Evolutionary conservation across 1,140 invertebrate genomes (phyloP).

Genomic region (Heliconius congener): DNA sequence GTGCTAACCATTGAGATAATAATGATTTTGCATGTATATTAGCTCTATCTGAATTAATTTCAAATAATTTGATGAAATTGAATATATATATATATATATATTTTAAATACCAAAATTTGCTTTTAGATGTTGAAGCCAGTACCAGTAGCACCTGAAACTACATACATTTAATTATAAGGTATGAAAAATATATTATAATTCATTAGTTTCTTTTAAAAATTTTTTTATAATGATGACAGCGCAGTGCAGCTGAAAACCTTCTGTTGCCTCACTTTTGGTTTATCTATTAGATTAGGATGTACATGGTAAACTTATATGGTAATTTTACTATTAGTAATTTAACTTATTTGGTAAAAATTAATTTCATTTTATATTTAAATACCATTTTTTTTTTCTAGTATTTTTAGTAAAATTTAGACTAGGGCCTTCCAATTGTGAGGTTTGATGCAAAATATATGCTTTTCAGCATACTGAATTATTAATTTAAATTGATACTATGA

Average conservation of each 20-base stretch:
- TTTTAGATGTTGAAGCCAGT: constrained; percentile 26
- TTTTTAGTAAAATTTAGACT: constrained; percentile 43
- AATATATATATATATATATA: neutral
- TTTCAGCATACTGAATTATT: constrained; percentile 44
- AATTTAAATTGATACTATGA: constrained; percentile 19
- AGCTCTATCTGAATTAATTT: constrained; percentile 70
- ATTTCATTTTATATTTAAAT: neutral
- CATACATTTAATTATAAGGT: neutral
- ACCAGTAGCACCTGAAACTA: neutral
- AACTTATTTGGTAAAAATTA: neutral
- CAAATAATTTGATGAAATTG: constrained; percentile 2
- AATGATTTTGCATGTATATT: constrained; percentile 79
- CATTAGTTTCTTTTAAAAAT: no score
- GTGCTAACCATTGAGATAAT: constrained; percentile 75
- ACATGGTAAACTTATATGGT: neutral
- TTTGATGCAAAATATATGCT: constrained; percentile 59
- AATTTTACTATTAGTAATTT: neutral
- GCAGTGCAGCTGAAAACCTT: constrained; percentile 76
- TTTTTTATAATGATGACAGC: constrained; percentile 62
- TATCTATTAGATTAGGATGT: constrained; percentile 52
- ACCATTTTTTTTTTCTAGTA: neutral
- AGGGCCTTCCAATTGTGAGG: constrained; percentile 66
- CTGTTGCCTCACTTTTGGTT: constrained; percentile 56
- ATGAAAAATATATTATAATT: neutral
- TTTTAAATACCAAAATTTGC: neutral